Base-by-base conservation (phyloP, 2,797 vertebrate genomes). In the Lepidocolaptes lacrymiger region DNA sequence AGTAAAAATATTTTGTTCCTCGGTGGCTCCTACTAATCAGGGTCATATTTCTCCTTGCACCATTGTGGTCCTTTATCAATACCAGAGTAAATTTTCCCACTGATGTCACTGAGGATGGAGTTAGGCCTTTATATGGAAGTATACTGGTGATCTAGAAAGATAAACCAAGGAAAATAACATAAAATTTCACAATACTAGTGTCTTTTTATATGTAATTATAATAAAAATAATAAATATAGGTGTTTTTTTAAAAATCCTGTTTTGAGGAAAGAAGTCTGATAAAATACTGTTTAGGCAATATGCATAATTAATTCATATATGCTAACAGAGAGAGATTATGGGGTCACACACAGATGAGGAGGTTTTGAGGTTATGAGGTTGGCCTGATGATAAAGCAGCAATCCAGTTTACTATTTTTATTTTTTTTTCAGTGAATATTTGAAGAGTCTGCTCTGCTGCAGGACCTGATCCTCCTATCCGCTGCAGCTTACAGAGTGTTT, bases 261-360 rank as follows among this genome's bases (percentile, higher is more conserved):
- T 68, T 37, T 86, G 62, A 92, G 43, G 30, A 89, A 88, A 88
- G 93, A 72, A 92, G 17, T 61, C 58, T 89, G 30, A 77, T 93
- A 84, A 96, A 96, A 72, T 68, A 87, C 43, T 51, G 5, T 5
- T 91, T 72, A 76, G 64, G 26, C 71, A 83, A 87, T 83, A 91
- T 30, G 43, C 69, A 93, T 34, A 58, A 66, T 93, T 90, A 85
- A 91, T 91, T 95, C n/a, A 91, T 79, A 77, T 66, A 63, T 7
- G 22, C 24, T 46, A 75, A 84, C 17, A 68, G 56, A 95, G 56
- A 95, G 56, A 91, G 86, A 75, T 61, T 72, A 91, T 89, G 86
- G 94, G 28, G 43, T 97, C 79, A 96, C 64, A 56, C 74, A 36
- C 36, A 93, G 58, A 80, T 76, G 43, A 84, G 92, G 80, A 91